Base-by-base conservation (phyloP, 2,113 vertebrate species). In the Eretmochelys imbricata region DNA sequence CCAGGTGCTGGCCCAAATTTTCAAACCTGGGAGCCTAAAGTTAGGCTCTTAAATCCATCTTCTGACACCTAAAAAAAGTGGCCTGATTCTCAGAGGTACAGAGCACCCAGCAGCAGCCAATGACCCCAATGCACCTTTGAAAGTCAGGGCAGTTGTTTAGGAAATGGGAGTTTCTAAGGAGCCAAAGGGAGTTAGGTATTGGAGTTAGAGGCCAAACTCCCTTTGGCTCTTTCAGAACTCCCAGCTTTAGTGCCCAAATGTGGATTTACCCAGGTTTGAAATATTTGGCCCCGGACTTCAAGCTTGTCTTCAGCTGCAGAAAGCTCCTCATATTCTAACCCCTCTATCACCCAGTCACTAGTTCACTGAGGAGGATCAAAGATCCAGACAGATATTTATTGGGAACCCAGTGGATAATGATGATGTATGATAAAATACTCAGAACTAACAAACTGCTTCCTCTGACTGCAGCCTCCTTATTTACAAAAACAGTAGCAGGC, bases 1-100 rank as follows among this genome's bases (percentile, higher is more conserved):
- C 93, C 88, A 97, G 95, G 38, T 6, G 10, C 72, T 24, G 38
- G 10, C 38, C 10, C n/a, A 75, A 5, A 46, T 75, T 25, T 75
- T 75, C 72, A 38, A 75, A 75, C n/a, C 22, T 69, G 65, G 31
- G 35, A n/a, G 65, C 35, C 35, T 69, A 35, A 27, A 69, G 35
- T n/a, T 69, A n/a, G 31, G 31, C 16, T 19, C 38, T 35, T 42
- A 75, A 75, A 42, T 42, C 72, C n/a, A 46, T 38, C 38, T 42
- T 24, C 72, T 12, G 31, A 16, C 31, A 17, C 62, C 59, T 55
- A 55, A 62, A 62, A 62, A 62, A 10, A 5, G 20, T 27, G 65
- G 93, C 82, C 89, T 96, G 96, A 96, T 89, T 97, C 82, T 24
- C 90, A 91, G 93, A 92, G 93, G 11, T 87, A 72, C 90, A 81